These are phyloP conservation scores for Lottia scabra DNA, from an alignment of 2,888 invertebrate genomes.

Conservation along the genomic window DNA sequence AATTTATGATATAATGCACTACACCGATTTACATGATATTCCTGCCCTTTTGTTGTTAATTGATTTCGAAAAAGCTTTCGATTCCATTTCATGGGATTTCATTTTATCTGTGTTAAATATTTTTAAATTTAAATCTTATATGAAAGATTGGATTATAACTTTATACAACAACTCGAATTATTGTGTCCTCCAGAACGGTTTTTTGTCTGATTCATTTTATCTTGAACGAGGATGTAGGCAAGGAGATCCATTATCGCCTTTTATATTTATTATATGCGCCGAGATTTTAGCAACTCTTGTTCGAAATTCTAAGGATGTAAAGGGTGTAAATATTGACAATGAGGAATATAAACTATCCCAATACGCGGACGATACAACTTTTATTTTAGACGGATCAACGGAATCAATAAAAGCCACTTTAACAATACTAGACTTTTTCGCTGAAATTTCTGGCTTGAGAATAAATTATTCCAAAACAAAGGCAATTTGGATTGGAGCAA, in stretches of 20 bases:
- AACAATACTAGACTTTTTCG: too few relatives aligned
- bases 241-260: neutral
- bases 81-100: conserved; percentile 22
- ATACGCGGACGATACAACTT: neutral
- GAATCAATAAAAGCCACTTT: too few relatives aligned
- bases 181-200: neutral
- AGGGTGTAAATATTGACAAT: too few relatives aligned
- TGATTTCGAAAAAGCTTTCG: conserved; percentile 29
- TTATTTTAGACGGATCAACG: too few relatives aligned
- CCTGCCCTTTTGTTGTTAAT: conserved; percentile 18
- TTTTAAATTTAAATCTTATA: conserved; percentile 21
- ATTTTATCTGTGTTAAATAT: conserved; percentile 11
- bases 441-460: too few relatives aligned
- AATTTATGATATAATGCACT: conserved; percentile 23
- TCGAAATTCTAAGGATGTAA: conserved; percentile 4
- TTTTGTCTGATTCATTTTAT: neutral
- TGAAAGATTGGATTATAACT: conserved; percentile 19
- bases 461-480: too few relatives aligned
- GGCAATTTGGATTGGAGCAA: too few relatives aligned
- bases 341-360: too few relatives aligned
- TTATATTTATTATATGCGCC: neutral
- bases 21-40: conserved; percentile 19
- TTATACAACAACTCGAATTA: conserved; percentile 11
- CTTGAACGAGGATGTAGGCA: neutral
- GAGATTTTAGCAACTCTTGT: neutral